These are phyloP conservation scores for Nothocercus julius DNA, from an alignment of 2,113 vertebrate genomes.

Conservation along the genomic window DNA sequence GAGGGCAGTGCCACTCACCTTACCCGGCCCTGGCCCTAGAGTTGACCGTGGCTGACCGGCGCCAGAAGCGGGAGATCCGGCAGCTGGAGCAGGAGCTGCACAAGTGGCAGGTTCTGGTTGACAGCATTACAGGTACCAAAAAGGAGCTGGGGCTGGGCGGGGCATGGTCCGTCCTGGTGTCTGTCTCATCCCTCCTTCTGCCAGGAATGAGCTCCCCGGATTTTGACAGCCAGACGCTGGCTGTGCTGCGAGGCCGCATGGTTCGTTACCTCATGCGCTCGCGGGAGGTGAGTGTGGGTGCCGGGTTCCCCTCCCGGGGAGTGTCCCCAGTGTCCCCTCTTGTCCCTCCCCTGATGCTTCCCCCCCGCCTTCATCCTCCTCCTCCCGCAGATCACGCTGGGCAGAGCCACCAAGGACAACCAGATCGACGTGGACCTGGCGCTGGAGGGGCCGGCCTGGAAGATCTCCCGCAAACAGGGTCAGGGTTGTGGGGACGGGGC, in stretches of 20 bases:
- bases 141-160: too few species aligned
- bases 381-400: conserved; percentile 86
- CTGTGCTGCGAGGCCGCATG: conserved; percentile 92
- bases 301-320: accelerated
- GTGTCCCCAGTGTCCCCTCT: neutral
- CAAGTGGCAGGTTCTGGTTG: conserved; percentile 94
- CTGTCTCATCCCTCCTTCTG: neutral
- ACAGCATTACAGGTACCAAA: conserved; percentile 90
- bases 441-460: conserved; percentile 94
- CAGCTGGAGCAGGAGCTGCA: conserved; percentile 94
- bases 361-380: neutral
- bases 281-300: conserved; percentile 79
- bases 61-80: conserved; percentile 93
- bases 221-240: conserved; percentile 95
- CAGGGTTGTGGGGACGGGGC: neutral
- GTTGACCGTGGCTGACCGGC: conserved; percentile 91
- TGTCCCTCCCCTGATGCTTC: too few species aligned
- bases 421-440: conserved; percentile 96
- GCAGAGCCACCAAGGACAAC: conserved; percentile 95
- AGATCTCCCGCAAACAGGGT: conserved; percentile 97
- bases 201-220: conserved; percentile 94
- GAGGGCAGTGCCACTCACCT: neutral
- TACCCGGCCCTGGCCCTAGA: conserved; percentile 69
- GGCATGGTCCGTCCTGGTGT: accelerated
- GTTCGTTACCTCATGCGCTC: conserved; percentile 96